Percentiles rank a stretch among this genome's conserved stretches.
Evolutionary conservation across 2,888 invertebrate genomes (phyloP).

Genomic region (Drosophila robusta): DNA sequence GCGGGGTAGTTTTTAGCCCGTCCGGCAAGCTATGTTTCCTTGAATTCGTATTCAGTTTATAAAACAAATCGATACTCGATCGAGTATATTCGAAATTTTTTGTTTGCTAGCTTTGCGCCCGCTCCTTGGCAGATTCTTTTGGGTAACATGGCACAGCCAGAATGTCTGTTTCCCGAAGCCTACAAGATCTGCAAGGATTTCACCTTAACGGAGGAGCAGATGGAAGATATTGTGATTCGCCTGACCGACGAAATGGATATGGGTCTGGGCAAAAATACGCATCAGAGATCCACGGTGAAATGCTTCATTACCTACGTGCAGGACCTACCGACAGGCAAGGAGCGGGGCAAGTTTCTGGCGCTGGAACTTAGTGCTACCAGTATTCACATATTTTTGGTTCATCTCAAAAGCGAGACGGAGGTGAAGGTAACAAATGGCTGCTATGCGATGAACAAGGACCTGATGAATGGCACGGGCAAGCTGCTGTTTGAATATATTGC

Average conservation of each 20-base stretch:
- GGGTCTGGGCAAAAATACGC: conserved; percentile 91
- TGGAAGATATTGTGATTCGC: conserved; percentile 89
- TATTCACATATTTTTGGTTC: conserved; percentile 96
- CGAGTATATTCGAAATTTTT: conserved; percentile 18
- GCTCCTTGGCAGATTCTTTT: conserved; percentile 89
- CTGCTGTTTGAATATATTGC: conserved; percentile 97
- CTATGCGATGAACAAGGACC: conserved; percentile 94
- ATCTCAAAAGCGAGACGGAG: conserved; percentile 89
- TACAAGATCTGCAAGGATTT: conserved; percentile 87
- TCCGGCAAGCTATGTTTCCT: background rate
- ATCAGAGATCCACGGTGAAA: conserved; percentile 92
- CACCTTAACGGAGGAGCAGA: conserved; percentile 90
- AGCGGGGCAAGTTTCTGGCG: conserved; percentile 96
- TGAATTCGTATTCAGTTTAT: background rate
- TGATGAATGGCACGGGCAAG: conserved; percentile 94
- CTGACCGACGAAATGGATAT: conserved; percentile 90
- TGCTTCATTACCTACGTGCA: conserved; percentile 98
- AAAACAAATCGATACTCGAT: background rate
- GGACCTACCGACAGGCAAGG: conserved; percentile 96
- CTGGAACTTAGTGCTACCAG: conserved; percentile 98
- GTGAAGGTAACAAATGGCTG: conserved; percentile 97
- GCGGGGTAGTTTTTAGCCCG: too few relatives aligned
- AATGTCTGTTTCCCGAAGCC: conserved; percentile 89
- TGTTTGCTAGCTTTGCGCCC: background rate
- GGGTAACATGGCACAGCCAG: conserved; percentile 88